These are phyloP conservation scores for Platichthys flesus DNA, from an alignment of 2,113 vertebrate genomes.

Conservation along the genomic window DNA sequence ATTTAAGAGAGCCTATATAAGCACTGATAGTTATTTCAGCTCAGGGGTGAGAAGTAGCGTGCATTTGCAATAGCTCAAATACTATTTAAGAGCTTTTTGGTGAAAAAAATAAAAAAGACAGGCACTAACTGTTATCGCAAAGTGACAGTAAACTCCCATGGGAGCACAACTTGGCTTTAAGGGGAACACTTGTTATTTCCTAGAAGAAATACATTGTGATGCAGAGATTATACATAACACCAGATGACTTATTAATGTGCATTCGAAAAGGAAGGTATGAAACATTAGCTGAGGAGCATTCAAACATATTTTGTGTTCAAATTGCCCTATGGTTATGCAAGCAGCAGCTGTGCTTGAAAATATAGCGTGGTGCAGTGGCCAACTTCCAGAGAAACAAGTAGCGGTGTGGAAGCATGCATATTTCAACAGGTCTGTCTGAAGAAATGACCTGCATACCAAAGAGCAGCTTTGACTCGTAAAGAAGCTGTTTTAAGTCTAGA, in stretches of 20 bases:
- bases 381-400: conserved; percentile 60
- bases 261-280: conserved; percentile 29
- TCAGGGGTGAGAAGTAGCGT: conserved; percentile 76
- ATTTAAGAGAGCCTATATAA: conserved; percentile 83
- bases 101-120: conserved; percentile 18
- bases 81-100: conserved; percentile 63
- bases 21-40: conserved; percentile 81
- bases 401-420: conserved; percentile 65
- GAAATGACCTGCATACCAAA: conserved; percentile 78
- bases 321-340: conserved; percentile 56
- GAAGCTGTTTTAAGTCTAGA: conserved; percentile 81
- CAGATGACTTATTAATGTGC: conserved; percentile 35
- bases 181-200: conserved; percentile 27
- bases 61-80: conserved; percentile 75
- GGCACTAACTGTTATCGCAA: conserved; percentile 23
- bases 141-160: conserved; percentile 47
- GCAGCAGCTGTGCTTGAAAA: conserved; percentile 63
- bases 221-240: conserved; percentile 10
- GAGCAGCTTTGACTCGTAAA: conserved; percentile 77
- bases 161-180: conserved; percentile 34
- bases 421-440: conserved; percentile 63
- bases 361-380: conserved; percentile 55
- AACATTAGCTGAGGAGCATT: conserved; percentile 40
- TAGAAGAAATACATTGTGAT: conserved; percentile 30
- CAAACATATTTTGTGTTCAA: conserved; percentile 60